A percentile compares a stretch with the other conserved stretches of the same genome.
Evolutionary conservation across 2,888 invertebrate species (phyloP).

Genomic region (Calephelis perditalis): DNA sequence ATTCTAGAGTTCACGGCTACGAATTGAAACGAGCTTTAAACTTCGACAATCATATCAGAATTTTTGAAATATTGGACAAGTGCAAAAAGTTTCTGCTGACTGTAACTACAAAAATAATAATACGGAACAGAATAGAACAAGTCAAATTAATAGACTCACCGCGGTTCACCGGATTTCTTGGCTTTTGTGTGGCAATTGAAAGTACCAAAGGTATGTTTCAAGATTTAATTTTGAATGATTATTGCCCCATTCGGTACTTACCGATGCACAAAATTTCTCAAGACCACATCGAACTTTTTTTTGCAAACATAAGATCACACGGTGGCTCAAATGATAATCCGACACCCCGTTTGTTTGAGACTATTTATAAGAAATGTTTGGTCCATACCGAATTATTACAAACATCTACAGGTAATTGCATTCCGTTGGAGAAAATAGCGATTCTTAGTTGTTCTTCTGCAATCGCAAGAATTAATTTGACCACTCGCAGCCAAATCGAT

Average conservation of each 20-base stretch:
- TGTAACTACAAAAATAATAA: background rate
- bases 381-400: background rate
- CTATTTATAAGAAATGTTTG: background rate
- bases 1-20: slow-evolving; percentile 9
- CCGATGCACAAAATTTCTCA: background rate
- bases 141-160: background rate
- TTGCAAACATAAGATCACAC: slow-evolving; percentile 21
- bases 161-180: background rate
- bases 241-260: background rate
- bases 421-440: background rate
- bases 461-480: background rate
- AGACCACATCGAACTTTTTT: slow-evolving; percentile 25
- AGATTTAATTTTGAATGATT: background rate
- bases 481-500: background rate
- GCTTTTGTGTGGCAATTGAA: background rate
- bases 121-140: background rate
- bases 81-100: background rate
- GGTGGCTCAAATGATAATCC: slow-evolving; percentile 3
- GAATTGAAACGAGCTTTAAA: background rate
- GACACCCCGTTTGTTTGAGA: background rate
- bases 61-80: background rate
- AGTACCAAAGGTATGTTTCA: background rate
- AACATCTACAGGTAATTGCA: background rate
- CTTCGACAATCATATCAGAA: background rate
- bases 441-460: background rate